These are phyloP conservation scores for Miniopterus natalensis DNA, from an alignment of 2,113 vertebrate species.

Conservation along the genomic window DNA sequence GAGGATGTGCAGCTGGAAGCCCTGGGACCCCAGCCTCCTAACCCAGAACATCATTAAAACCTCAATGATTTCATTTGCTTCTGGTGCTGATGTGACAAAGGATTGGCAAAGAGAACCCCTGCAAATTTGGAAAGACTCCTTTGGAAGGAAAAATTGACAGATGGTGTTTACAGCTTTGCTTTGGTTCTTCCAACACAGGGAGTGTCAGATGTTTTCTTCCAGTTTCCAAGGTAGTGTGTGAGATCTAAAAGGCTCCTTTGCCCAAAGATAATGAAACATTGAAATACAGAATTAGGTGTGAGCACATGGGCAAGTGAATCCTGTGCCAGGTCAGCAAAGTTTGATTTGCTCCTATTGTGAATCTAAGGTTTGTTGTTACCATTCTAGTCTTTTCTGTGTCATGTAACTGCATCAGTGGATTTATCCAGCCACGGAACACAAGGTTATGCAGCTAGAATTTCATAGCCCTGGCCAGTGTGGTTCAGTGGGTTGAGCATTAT, in stretches of 20 bases:
- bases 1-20: not conserved
- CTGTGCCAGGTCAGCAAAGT: conserved; percentile 14
- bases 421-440: not conserved
- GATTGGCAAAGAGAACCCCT: not conserved
- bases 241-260: conserved; percentile 47
- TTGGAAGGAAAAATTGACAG: conserved; percentile 59
- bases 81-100: not conserved
- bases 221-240: conserved; percentile 63
- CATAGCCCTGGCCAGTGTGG: not conserved
- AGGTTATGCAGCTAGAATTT: not conserved
- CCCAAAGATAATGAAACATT: conserved; percentile 31
- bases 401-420: not conserved
- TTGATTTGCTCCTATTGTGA: conserved; percentile 30
- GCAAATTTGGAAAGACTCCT: conserved; percentile 43
- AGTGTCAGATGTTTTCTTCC: conserved; percentile 69
- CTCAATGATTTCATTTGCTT: not conserved
- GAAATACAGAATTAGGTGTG: not conserved
- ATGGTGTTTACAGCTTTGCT: conserved; percentile 64
- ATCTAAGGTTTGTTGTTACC: conserved; percentile 13
- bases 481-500: too few species aligned
- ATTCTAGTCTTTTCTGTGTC: conserved; percentile 11
- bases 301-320: not conserved
- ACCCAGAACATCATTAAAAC: not conserved
- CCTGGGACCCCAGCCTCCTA: not conserved
- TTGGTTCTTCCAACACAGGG: conserved; percentile 43